Percentiles rank a stretch among this genome's conserved stretches.
phyloP scores from a whole-genome alignment of 2,113 vertebrate genomes.

The Leptosomus discolor region DNA sequence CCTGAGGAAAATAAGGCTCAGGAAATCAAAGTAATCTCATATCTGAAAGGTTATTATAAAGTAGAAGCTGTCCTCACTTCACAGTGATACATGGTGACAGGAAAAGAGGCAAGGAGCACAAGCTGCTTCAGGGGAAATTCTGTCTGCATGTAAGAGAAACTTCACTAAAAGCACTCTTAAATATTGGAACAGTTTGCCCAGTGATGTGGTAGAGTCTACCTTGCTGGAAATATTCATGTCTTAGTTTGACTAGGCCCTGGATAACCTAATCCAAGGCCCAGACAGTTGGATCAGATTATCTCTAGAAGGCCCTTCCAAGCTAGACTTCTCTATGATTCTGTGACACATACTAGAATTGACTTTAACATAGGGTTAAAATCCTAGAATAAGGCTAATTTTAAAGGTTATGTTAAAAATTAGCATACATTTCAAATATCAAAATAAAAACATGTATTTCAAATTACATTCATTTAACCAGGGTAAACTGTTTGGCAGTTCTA shows the following conservation, averaged over 20 bases:
- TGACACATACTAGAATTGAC: neutral
- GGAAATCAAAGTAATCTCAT: neutral
- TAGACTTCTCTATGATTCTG: neutral
- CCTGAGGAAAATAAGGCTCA: accelerated
- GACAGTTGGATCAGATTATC: neutral
- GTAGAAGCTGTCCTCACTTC: neutral
- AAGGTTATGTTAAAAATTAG: neutral
- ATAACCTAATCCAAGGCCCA: neutral
- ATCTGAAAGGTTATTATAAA: neutral
- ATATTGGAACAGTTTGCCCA: neutral
- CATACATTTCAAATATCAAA: neutral
- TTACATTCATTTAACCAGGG: neutral
- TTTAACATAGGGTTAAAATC: neutral
- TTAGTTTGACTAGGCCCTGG: neutral
- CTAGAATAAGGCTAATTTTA: neutral
- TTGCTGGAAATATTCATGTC: neutral
- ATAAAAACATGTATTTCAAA: neutral
- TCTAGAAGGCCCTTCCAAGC: neutral
- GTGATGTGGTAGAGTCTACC: neutral
- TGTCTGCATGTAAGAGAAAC: neutral
- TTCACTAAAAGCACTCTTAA: neutral
- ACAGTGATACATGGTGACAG: neutral
- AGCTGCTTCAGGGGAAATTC: neutral
- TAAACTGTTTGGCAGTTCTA: neutral
- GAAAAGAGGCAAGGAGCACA: neutral